phyloP scores from a whole-genome alignment of 2,113 vertebrate species.

The Drymodes brunneopygia region DNA sequence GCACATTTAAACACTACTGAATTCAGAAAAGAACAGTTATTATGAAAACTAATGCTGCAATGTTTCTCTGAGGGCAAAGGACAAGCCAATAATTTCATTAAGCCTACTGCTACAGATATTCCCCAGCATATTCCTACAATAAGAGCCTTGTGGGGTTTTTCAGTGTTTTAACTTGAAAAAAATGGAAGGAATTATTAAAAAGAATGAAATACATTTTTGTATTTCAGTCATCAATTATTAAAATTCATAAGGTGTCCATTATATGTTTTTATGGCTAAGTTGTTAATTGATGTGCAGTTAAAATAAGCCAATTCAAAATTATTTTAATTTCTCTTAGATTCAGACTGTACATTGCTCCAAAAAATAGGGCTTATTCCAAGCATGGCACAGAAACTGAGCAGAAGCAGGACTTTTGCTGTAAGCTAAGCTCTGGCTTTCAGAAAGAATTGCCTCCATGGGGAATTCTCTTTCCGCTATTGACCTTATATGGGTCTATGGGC shows the following conservation, averaged over 20 bases:
- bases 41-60: not conserved
- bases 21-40: not conserved
- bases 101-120: not conserved
- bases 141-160: not conserved
- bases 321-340: not conserved
- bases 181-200: not conserved
- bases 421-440: not conserved
- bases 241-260: not conserved
- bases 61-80: not conserved
- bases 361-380: not conserved
- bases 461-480: not conserved
- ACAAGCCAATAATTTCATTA: not conserved
- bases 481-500: not conserved
- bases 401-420: not conserved
- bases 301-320: not conserved
- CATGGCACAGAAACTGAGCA: not conserved
- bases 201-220: not conserved
- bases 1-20: not conserved
- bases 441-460: not conserved
- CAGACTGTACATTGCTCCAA: not conserved
- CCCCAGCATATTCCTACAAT: not conserved
- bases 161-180: not conserved
- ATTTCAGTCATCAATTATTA: not conserved
- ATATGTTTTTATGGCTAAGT: not conserved
- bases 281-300: not conserved